A percentile compares a stretch with the other conserved stretches of the same genome.
Conservation (phyloP, 1,140 invertebrate species). For the Stegodyphus mimosarum region DNA sequence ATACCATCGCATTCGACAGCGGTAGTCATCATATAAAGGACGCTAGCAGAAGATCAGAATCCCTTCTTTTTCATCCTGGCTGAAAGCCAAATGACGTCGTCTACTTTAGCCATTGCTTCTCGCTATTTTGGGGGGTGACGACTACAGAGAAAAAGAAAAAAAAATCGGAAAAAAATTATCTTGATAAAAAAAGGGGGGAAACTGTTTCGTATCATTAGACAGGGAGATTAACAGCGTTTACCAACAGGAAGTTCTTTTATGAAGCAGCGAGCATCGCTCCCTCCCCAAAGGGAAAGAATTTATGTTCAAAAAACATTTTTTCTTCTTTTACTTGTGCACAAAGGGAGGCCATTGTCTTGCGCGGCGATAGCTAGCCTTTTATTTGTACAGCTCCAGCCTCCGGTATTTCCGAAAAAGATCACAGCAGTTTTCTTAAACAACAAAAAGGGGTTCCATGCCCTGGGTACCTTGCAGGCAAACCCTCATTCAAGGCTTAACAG, state of each 20-base stretch:
- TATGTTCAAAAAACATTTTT: constrained; percentile 22
- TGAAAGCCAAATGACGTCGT: constrained; percentile 42
- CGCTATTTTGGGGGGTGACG: constrained; percentile 47
- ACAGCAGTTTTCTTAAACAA: background rate
- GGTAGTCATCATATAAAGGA: constrained; percentile 8
- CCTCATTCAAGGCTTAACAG: background rate
- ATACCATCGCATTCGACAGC: constrained; percentile 53
- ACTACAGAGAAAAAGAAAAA: background rate
- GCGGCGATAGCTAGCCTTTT: constrained; percentile 12
- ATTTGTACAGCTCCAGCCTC: constrained; percentile 1
- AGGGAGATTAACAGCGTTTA: constrained; percentile 60
- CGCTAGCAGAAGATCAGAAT: constrained; percentile 17
- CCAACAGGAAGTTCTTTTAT: constrained; percentile 61
- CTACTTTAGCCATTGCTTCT: background rate
- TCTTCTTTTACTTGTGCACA: constrained; percentile 34
- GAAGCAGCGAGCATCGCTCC: constrained; percentile 2
- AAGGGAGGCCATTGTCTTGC: constrained; percentile 43
- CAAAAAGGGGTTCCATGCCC: background rate
- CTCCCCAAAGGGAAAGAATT: constrained; percentile 45
- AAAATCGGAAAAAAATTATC: constrained; percentile 6
- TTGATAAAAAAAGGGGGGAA: constrained; percentile 24
- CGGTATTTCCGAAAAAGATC: constrained; percentile 41
- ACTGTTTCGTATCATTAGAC: constrained; percentile 60
- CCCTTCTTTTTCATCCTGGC: constrained; percentile 29
- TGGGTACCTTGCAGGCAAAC: background rate